These are phyloP conservation scores for Cynopterus brachyotis DNA, from an alignment of 2,113 vertebrate genomes.

Conservation along the genomic window DNA sequence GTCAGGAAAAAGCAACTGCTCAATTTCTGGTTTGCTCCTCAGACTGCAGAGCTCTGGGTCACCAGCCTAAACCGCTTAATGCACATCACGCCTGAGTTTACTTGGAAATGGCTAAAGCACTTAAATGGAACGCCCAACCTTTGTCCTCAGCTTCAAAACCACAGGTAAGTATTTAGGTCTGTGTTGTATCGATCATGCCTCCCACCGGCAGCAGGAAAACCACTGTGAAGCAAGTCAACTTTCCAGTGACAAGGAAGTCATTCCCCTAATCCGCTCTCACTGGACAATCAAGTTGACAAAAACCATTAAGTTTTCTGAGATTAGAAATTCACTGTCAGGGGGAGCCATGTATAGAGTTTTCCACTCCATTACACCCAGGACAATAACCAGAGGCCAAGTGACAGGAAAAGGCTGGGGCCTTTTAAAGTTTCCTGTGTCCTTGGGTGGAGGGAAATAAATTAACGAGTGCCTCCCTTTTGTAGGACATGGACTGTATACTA, in stretches of 20 bases:
- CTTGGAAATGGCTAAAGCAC: conserved; percentile 58
- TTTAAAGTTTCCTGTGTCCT: conserved; percentile 74
- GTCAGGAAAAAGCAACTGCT: background rate
- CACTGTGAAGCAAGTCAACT: conserved; percentile 58
- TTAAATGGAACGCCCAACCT: conserved; percentile 61
- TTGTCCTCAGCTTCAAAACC: conserved; percentile 47
- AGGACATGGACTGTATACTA: conserved; percentile 29
- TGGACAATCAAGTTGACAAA: conserved; percentile 79
- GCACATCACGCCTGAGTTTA: conserved; percentile 36
- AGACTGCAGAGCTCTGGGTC: background rate
- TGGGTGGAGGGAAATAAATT: conserved; percentile 67
- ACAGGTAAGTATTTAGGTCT: conserved; percentile 59
- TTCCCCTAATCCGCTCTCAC: conserved; percentile 74
- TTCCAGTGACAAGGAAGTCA: conserved; percentile 72
- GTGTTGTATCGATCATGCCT: conserved; percentile 73
- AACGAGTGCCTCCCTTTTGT: conserved; percentile 56
- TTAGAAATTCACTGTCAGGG: conserved; percentile 77
- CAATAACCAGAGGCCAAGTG: conserved; percentile 75
- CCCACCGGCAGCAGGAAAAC: conserved; percentile 62
- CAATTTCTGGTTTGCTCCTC: background rate
- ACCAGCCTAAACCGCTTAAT: conserved; percentile 18
- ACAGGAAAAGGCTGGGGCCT: conserved; percentile 68
- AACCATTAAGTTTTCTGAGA: conserved; percentile 79
- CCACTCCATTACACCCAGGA: conserved; percentile 78
- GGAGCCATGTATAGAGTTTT: conserved; percentile 72